Conservation (phyloP, 2,797 vertebrate genomes). For the Thamnophis elegans region DNA sequence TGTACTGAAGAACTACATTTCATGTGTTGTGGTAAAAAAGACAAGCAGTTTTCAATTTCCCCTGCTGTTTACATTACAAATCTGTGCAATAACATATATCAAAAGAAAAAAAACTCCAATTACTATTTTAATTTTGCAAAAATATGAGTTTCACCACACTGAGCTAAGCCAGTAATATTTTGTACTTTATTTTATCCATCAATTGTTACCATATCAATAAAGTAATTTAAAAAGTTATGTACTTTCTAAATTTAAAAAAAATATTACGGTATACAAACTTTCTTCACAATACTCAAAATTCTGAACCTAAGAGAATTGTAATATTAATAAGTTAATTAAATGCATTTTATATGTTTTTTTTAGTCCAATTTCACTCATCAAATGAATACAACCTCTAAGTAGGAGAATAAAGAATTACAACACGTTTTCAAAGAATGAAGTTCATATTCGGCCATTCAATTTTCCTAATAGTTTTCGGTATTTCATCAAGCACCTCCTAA, state of each 20-base stretch:
- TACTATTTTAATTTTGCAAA: background rate
- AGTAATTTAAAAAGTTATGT: background rate
- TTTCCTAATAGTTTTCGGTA: background rate
- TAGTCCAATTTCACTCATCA: background rate
- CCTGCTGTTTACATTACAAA: background rate
- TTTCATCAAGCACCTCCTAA: background rate
- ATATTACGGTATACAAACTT: background rate
- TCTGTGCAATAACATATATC: background rate
- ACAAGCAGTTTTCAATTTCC: background rate
- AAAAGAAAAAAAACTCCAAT: background rate
- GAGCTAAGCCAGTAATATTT: background rate
- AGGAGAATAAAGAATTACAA: background rate
- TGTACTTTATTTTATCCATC: background rate
- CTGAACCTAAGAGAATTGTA: background rate
- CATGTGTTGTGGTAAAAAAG: background rate
- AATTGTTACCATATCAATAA: background rate
- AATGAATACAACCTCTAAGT: background rate
- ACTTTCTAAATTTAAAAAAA: background rate
- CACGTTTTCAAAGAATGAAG: background rate
- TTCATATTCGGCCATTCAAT: background rate
- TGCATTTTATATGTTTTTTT: background rate
- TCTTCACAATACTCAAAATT: background rate
- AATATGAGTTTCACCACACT: background rate
- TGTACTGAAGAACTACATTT: constrained; percentile 1
- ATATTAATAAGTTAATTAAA: background rate